Evolutionary conservation across 2,888 invertebrate species (phyloP).

Genomic region (Tupiocoris notatus): DNA sequence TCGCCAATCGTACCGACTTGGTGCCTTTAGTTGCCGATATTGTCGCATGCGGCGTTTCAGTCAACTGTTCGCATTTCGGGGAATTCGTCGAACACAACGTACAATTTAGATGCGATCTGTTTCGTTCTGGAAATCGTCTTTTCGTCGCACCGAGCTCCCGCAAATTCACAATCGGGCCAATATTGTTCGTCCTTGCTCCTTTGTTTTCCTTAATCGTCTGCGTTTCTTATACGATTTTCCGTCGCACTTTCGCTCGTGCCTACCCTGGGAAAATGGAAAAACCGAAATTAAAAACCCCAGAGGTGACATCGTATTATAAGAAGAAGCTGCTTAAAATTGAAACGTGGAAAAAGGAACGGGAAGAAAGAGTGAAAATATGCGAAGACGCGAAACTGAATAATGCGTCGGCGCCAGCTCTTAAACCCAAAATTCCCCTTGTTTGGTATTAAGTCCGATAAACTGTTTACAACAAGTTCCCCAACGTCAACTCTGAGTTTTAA

Average conservation of each 20-base stretch:
- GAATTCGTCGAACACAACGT: constrained; percentile 5
- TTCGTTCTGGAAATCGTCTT: background rate
- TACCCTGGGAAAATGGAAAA: constrained; percentile 4
- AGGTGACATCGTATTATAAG: constrained; percentile 46
- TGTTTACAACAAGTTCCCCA: no score
- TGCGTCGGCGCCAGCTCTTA: no score
- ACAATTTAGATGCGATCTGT: constrained; percentile 21
- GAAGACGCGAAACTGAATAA: no score
- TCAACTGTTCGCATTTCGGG: constrained; percentile 26
- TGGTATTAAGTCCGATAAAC: no score
- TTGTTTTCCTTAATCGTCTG: background rate
- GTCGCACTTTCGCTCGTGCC: constrained; percentile 6
- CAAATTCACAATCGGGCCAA: background rate
- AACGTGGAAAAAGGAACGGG: constrained; percentile 41
- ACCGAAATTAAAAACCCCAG: background rate
- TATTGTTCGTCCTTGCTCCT: background rate
- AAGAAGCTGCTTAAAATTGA: constrained; percentile 46
- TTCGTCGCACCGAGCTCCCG: constrained; percentile 9
- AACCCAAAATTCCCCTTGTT: no score
- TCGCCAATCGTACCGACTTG: background rate
- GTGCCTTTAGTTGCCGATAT: constrained; percentile 15
- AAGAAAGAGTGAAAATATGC: constrained; percentile 40
- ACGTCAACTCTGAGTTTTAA: no score
- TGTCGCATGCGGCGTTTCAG: constrained; percentile 15
- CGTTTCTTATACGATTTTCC: constrained; percentile 1